Evolutionary conservation across 2,888 invertebrate species (phyloP).

Genomic region (Phalera bucephala): DNA sequence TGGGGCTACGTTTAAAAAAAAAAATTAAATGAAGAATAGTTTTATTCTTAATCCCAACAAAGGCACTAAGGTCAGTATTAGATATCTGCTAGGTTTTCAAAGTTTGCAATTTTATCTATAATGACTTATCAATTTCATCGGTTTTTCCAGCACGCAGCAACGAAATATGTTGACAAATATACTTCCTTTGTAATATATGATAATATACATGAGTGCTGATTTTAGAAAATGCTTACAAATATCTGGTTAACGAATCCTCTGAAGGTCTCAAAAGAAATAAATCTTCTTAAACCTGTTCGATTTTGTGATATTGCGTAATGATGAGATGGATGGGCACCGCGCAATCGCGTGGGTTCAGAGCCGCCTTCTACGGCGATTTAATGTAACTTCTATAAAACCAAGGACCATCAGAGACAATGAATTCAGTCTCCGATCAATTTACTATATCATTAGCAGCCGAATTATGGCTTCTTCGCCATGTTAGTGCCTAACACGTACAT

Average conservation of each 20-base stretch:
- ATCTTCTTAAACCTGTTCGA: conserved; percentile 56
- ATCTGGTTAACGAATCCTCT: conserved; percentile 37
- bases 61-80: too few relatives aligned
- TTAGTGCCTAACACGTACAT: conserved; percentile 5
- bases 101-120: too few relatives aligned
- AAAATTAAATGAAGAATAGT: too few relatives aligned
- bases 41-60: too few relatives aligned
- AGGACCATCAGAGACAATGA: conserved; percentile 48
- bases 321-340: conserved; percentile 43
- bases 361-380: conserved; percentile 42
- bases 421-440: conserved; percentile 44
- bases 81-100: too few relatives aligned
- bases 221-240: conserved; percentile 39
- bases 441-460: conserved; percentile 47
- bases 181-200: conserved; percentile 24
- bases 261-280: conserved; percentile 46
- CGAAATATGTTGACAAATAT: conserved; percentile 31
- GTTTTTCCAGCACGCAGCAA: neutral
- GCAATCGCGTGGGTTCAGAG: conserved; percentile 56
- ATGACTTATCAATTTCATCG: conserved; percentile 3
- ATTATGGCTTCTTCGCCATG: conserved; percentile 19
- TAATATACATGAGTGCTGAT: conserved; percentile 37
- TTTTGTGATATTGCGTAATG: conserved; percentile 54
- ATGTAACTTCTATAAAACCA: conserved; percentile 62
- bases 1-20: too few relatives aligned